Conservation (phyloP, 2,888 invertebrate genomes). For the Hypena proboscidalis region DNA sequence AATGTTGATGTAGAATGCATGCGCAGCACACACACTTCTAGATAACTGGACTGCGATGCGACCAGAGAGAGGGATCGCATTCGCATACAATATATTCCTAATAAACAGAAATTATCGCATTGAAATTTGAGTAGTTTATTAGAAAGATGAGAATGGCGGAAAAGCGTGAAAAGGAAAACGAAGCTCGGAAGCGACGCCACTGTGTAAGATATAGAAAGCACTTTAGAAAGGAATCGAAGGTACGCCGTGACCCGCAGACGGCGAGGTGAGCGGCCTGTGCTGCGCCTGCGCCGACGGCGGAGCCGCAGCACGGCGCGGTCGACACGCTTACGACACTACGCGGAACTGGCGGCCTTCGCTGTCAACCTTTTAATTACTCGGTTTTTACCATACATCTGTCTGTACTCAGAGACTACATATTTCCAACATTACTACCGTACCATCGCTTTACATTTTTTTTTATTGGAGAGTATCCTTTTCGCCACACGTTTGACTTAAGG, state of each 20-base stretch:
- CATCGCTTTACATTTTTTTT: no score
- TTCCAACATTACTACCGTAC: constrained; percentile 12
- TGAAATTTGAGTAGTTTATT: constrained; percentile 58
- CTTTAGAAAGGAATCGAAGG: constrained; percentile 84
- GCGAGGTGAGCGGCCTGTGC: constrained; percentile 70
- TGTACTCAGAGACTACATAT: constrained; percentile 27
- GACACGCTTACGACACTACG: constrained; percentile 67
- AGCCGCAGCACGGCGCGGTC: constrained; percentile 25
- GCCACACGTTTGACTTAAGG: no score
- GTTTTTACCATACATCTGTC: constrained; percentile 61
- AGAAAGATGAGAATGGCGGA: constrained; percentile 60
- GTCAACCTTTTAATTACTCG: constrained; percentile 77
- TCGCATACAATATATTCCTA: constrained; percentile 47
- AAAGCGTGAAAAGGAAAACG: constrained; percentile 67
- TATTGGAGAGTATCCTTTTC: no score
- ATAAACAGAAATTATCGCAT: constrained; percentile 47
- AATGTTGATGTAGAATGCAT: constrained; percentile 77
- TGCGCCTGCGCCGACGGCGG: constrained; percentile 57
- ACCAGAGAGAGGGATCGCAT: constrained; percentile 55
- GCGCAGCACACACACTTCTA: constrained; percentile 60
- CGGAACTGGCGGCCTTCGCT: constrained; percentile 79
- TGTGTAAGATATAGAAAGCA: constrained; percentile 79
- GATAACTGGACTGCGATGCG: constrained; percentile 60
- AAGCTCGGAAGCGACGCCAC: constrained; percentile 58
- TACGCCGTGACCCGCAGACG: constrained; percentile 76